Evolutionary conservation across 2,113 vertebrate species (phyloP).

Genomic region (Actinemys pallida): DNA sequence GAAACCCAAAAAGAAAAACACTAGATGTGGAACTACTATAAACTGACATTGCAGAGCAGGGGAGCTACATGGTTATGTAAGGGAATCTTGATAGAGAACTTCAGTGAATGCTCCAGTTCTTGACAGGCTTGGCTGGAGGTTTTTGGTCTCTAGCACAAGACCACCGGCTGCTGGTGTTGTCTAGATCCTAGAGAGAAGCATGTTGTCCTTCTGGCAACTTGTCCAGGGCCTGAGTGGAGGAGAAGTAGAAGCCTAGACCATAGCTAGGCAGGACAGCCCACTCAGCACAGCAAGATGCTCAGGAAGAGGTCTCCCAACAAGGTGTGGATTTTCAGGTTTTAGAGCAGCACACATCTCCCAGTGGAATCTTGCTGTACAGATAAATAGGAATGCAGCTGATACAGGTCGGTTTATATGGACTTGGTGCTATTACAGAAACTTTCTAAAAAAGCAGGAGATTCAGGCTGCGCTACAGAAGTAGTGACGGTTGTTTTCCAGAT

Average conservation of each 20-base stretch:
- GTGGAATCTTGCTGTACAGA: neutral
- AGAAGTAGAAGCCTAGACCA: neutral
- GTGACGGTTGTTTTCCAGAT: neutral
- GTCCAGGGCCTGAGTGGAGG: neutral
- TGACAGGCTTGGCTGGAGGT: neutral
- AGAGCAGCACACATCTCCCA: neutral
- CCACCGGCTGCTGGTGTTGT: neutral
- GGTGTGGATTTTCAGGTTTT: neutral
- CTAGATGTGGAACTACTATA: neutral
- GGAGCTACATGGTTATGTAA: neutral
- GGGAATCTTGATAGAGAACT: neutral
- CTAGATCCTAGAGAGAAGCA: neutral
- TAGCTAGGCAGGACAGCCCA: neutral
- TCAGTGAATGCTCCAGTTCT: neutral
- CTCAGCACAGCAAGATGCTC: neutral
- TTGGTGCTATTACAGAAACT: neutral
- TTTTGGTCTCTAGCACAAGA: neutral
- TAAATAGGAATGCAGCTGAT: neutral
- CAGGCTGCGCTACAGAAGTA: slow-evolving; percentile 4
- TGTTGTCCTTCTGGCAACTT: neutral
- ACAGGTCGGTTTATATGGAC: neutral
- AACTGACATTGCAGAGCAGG: neutral
- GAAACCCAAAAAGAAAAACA: neutral
- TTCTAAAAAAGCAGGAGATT: neutral
- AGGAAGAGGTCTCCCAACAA: neutral